Evolutionary conservation across 2,888 invertebrate genomes (phyloP).

Genomic region (Catocala nupta): DNA sequence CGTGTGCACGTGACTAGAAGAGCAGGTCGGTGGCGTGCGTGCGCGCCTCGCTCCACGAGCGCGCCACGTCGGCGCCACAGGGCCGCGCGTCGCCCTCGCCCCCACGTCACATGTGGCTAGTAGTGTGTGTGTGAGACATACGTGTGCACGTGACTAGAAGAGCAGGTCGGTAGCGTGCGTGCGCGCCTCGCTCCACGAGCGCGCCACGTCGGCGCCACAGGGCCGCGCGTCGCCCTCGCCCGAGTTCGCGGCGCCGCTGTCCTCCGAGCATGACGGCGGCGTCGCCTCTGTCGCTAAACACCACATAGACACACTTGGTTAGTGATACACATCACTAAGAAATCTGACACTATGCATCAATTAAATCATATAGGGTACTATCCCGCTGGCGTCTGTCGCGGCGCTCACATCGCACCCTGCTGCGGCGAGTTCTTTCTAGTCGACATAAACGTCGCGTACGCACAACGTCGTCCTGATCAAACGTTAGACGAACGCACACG

Average conservation of each 20-base stretch:
- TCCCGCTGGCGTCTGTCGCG: too few relatives aligned
- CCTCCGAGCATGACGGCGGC: background rate
- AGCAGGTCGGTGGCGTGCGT: slow-evolving; percentile 77
- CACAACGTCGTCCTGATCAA: too few relatives aligned
- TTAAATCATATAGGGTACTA: too few relatives aligned
- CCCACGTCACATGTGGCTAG: too few relatives aligned
- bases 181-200: slow-evolving; percentile 79
- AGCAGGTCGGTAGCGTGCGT: slow-evolving; percentile 77
- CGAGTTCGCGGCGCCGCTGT: slow-evolving; percentile 14
- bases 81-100: too few relatives aligned
- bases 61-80: slow-evolving; percentile 56
- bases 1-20: slow-evolving; percentile 61
- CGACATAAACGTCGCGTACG: too few relatives aligned
- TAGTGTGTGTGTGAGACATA: too few relatives aligned
- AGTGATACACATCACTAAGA: too few relatives aligned
- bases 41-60: slow-evolving; percentile 79
- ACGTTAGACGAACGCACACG: too few relatives aligned
- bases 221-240: slow-evolving; percentile 62
- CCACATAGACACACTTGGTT: background rate
- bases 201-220: slow-evolving; percentile 70
- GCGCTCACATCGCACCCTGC: too few relatives aligned
- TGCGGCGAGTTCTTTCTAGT: too few relatives aligned
- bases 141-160: slow-evolving; percentile 61
- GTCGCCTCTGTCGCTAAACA: background rate
- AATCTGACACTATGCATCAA: too few relatives aligned